A percentile compares a stretch with the other conserved stretches of the same genome.
These are phyloP conservation scores for Notospermus geniculatus DNA, from an alignment of 1,140 invertebrate genomes.

Conservation along the genomic window DNA sequence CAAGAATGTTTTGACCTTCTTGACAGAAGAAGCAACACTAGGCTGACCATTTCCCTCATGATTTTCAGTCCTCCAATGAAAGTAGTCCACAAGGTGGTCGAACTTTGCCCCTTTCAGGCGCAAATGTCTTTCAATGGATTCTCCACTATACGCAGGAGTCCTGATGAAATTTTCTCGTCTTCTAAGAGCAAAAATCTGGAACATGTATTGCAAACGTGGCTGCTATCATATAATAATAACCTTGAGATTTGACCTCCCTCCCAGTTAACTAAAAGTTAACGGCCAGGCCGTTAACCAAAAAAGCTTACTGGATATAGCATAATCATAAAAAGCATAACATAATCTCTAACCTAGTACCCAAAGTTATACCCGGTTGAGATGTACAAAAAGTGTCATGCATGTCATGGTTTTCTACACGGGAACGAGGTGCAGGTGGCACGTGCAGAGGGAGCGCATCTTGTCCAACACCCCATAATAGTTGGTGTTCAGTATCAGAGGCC, in stretches of 20 bases:
- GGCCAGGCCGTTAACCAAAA: background rate
- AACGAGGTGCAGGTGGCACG: no score
- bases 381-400: no score
- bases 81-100: no score
- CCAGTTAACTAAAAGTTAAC: conserved; percentile 3
- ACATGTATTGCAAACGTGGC: background rate
- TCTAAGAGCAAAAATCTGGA: conserved; percentile 6
- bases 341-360: no score
- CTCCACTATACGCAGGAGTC: no score
- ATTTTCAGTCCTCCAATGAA: background rate
- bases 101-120: background rate
- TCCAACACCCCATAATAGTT: no score
- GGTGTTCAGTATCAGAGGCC: no score
- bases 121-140: conserved; percentile 5
- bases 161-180: background rate
- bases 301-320: no score
- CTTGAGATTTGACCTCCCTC: conserved; percentile 3
- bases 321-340: no score
- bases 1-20: conserved; percentile 1
- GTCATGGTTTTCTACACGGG: no score
- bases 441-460: no score
- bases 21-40: background rate
- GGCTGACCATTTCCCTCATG: background rate
- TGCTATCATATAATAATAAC: background rate
- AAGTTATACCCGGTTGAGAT: no score